Base-by-base conservation (phyloP, 2,888 invertebrate species). In the Acholoe squamosa region DNA sequence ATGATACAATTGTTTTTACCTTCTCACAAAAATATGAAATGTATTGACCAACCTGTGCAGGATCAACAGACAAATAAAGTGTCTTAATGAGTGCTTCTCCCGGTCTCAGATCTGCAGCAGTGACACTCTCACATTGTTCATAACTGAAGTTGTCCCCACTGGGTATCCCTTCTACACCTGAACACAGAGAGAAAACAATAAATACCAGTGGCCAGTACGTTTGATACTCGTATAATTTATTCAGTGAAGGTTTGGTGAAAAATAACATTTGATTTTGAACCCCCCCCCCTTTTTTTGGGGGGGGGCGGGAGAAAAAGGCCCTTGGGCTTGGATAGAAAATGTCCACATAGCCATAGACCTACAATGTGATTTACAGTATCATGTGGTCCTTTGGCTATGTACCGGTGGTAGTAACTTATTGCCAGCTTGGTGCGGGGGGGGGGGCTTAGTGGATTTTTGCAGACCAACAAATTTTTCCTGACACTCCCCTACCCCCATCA, bases 61-160 rank as follows among this genome's bases (percentile, higher is more conserved):
- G 94, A 91, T 95, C 95, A 33, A 94, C 91, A 19, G 95, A 95
- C 12, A 95, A 90, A 91, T 92, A 94, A 19, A 94, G 90, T 16
- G 94, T 94, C 91, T 93, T 93, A 25, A 95, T 91, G 22, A 94
- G 90, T 7, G 95, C 91, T 91, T 94, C 93, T 43, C 93, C 94
- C 43, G 91, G 90, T 14, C 91, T 51, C 28, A 92, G 71, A 0
- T 92, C 92, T 67, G 67, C 54, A 12, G 54, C 31, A 16, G 94
- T 93, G 34, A 90, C 89, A 1, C 76, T 61, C 16, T 25, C 28
- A 91, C 94, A 94, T n/a, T 92, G 91, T 76, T 93, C 93, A 91
- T 91, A 93, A 0, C 91, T 88, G 92, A 95, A 95, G 89, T 95
- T 94, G 0, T 93, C 93, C 10, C 92, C 92, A 19, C 43, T 71